Evolutionary conservation across 2,888 invertebrate species (phyloP), one percentile per base, ranked within the genome.

Genomic region (Drosophila koepferae): DNA sequence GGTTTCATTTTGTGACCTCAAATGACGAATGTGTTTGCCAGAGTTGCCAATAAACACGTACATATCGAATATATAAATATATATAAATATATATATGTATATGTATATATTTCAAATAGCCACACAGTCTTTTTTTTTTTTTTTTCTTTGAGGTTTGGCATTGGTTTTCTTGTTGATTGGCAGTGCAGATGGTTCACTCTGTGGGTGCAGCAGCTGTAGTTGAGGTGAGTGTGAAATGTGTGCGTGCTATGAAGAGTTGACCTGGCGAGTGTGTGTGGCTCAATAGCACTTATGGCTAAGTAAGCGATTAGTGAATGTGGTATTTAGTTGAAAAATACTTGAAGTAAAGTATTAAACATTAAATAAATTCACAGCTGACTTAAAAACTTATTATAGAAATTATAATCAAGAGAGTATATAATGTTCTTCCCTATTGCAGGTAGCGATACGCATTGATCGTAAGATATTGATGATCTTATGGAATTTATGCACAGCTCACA

Each of bases 1-100:
- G 73, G 48, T 72, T 54, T 80, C 67, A 68, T 68, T 53, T 49
- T 62, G 67, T 75, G 75, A 85, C 79, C 82, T 65, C 72, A 79
- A 89, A 81, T 70, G 60, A 85, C 68, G 74, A 85, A 74, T 74
- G 70, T 61, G 75, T 74, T 51, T 71, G 76, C 67, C 58, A 60
- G 69, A 75, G 82, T 81, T 85, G 68, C 72, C 76, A 76, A 85
- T 82, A 81, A 87, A 76, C 90, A 89, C 90, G 84, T 84, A 76
- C 82, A 51, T 74, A 65, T 51, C 75, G 55, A 63, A 53, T 56
- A 36, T n/a, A n/a, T n/a, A 62, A 53, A 23, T 23, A 23, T 23
- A 23, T 23, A 23, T 23, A 23, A 2, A 72, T 77, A 23, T 46
- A 23, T 23, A 20, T 20, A 23, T 46, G 16, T 48, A 28, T 53